Percentiles rank a stretch among this genome's conserved stretches.
Conservation (phyloP, 2,113 vertebrate species). For the Thalassoma bifasciatum region DNA sequence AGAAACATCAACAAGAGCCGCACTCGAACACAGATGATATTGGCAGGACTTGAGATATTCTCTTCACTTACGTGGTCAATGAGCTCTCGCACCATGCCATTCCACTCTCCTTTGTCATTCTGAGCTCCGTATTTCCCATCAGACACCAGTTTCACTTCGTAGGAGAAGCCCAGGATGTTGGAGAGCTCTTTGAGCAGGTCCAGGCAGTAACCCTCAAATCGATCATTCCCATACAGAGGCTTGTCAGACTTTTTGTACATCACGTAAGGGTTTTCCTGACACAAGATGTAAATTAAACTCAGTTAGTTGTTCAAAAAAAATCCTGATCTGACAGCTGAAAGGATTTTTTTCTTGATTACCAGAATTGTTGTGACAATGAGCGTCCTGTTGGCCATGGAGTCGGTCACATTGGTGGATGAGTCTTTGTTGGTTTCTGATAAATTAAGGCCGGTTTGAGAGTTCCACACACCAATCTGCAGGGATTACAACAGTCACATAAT, state of each 20-base stretch:
- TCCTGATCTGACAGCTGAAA: not conserved
- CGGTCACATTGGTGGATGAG: conserved; percentile 88
- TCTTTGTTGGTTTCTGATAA: conserved; percentile 92
- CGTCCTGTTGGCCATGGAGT: conserved; percentile 94
- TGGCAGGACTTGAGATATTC: not conserved
- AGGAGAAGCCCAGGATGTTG: conserved; percentile 95
- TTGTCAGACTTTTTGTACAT: conserved; percentile 99
- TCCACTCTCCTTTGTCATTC: conserved; percentile 98
- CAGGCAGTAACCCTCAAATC: conserved; percentile 98
- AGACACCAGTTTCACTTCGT: conserved; percentile 94
- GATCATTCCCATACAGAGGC: conserved; percentile 95
- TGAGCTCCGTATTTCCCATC: conserved; percentile 99
- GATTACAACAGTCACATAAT: conserved; percentile 23
- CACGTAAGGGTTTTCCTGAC: conserved; percentile 97
- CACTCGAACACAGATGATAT: not conserved
- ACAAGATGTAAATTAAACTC: not conserved
- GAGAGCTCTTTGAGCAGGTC: conserved; percentile 97
- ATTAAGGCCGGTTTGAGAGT: conserved; percentile 96
- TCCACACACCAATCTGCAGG: conserved; percentile 95
- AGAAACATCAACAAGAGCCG: not conserved
- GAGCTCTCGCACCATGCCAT: conserved; percentile 98
- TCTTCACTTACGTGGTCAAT: conserved; percentile 93
- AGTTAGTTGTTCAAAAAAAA: not conserved
- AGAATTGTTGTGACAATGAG: conserved; percentile 97
- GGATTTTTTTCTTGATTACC: conserved; percentile 58